These are phyloP conservation scores for Drosophila histrio DNA, from an alignment of 2,888 invertebrate species.

Conservation along the genomic window DNA sequence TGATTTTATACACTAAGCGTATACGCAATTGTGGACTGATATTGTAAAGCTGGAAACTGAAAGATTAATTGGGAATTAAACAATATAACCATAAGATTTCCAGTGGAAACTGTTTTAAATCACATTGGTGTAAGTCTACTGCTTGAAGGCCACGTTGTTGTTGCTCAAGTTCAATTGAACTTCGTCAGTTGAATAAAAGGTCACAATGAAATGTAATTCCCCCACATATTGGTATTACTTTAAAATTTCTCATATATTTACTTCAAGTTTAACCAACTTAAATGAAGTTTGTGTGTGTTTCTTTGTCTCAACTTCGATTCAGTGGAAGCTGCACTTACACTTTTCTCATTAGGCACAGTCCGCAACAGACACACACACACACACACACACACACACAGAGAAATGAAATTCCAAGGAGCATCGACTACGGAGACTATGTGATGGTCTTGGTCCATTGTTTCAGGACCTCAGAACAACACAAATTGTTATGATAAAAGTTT, in stretches of 20 bases:
- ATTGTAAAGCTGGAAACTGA: too few relatives aligned
- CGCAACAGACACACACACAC: slow-evolving; percentile 14
- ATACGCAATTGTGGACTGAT: too few relatives aligned
- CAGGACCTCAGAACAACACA: slow-evolving; percentile 65
- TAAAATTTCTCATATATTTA: neutral
- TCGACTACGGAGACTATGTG: slow-evolving; percentile 25
- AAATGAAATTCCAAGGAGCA: slow-evolving; percentile 6
- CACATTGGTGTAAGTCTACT: neutral
- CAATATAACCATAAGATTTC: too few relatives aligned
- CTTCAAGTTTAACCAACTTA: slow-evolving; percentile 17
- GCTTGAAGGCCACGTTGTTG: neutral
- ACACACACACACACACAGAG: slow-evolving; percentile 3
- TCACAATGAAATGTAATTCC: neutral
- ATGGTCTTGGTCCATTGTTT: slow-evolving; percentile 44
- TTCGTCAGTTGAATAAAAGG: neutral
- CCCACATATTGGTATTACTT: neutral
- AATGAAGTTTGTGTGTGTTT: slow-evolving; percentile 9
- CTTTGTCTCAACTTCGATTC: slow-evolving; percentile 23
- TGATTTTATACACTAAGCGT: too few relatives aligned
- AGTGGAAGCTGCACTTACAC: slow-evolving; percentile 63
- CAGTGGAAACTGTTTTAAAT: neutral
- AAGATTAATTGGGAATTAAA: too few relatives aligned
- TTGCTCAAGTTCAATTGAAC: neutral
- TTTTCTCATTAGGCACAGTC: slow-evolving; percentile 62
- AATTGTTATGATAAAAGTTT: slow-evolving; percentile 79